Base-by-base conservation (phyloP, 2,113 vertebrate genomes). In the Heterotilapia buettikoferi region DNA sequence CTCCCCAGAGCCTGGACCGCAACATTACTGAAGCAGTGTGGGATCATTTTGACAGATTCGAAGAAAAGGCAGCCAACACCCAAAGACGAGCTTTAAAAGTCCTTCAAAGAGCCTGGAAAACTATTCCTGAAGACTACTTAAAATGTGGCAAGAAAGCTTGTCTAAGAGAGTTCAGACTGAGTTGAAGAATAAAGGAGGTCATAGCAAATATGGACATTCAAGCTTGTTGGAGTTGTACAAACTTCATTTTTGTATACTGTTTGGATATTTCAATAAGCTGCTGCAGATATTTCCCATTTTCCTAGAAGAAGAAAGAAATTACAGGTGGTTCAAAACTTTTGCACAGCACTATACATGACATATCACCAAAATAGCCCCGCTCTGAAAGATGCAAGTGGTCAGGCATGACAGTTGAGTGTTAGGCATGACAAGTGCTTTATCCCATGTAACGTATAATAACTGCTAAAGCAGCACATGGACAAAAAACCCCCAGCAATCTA, bases 401-500 rank as follows among this genome's bases (percentile, higher is more conserved):
- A 76, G 24, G 9, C 9, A 19, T 76, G 14, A 73, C 43, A 50
- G 26, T 19, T 19, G 16, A 29, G 43, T 29, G 71, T 50, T 18
- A 76, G 43, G 6, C 43, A 29, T 29, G 40, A 47, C 40, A 45
- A 29, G 3, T 73, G 68, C 9, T 73, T 47, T 73, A 26, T 26
- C 13, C 68, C 68, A 76, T 19, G 9, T 18, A 47, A 76, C 1
- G 9, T 2, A 50, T 76, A 76, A 50, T 76, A 3, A 76, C 24
- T 47, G 40, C 40, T 29, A 76, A 31, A 76, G 24, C 43, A 47
- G 71, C 16, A 47, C 26, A 29, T 29, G 43, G 24, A 76, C 71
- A 50, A 31, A 76, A 73, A 47, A 5, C 0, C 0, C 40, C 24
- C 24, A 18, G 61, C 43, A 29, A 47, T 76, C 66, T 26, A 9